Evolutionary conservation across 2,113 vertebrate species (phyloP).

Genomic region (Hippopotamus amphibius): DNA sequence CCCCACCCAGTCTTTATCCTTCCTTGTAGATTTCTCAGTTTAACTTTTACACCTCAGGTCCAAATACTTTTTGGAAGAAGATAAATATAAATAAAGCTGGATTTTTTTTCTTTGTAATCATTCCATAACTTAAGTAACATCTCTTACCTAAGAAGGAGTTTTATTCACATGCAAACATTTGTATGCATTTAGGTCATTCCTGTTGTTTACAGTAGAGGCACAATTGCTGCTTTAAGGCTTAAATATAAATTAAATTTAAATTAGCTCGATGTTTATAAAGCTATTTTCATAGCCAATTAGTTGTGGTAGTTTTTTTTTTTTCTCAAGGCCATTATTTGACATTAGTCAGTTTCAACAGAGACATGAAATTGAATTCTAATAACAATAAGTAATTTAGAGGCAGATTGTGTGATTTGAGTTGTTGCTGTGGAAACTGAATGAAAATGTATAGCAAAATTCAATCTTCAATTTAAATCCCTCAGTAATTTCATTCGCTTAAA

Average conservation of each 20-base stretch:
- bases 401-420: conserved; percentile 85
- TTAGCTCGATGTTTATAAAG: conserved; percentile 83
- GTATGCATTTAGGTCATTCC: conserved; percentile 69
- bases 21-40: conserved; percentile 54
- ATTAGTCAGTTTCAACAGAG: conserved; percentile 86
- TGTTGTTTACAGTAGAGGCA: conserved; percentile 78
- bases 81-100: conserved; percentile 28
- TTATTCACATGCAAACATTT: conserved; percentile 70
- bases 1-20: not conserved
- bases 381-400: conserved; percentile 89
- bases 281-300: conserved; percentile 88
- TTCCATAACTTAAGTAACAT: conserved; percentile 54
- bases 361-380: conserved; percentile 88
- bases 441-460: conserved; percentile 85
- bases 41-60: conserved; percentile 35
- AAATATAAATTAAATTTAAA: conserved; percentile 82
- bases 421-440: conserved; percentile 90
- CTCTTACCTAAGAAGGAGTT: conserved; percentile 52
- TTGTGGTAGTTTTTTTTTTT: conserved; percentile 83
- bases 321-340: conserved; percentile 83
- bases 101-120: conserved; percentile 39
- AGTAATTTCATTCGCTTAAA: conserved; percentile 88
- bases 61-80: conserved; percentile 33
- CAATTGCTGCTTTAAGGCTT: conserved; percentile 81
- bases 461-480: conserved; percentile 85